Base-by-base conservation (phyloP, 1,140 invertebrate genomes). In the Halesus radiatus region DNA sequence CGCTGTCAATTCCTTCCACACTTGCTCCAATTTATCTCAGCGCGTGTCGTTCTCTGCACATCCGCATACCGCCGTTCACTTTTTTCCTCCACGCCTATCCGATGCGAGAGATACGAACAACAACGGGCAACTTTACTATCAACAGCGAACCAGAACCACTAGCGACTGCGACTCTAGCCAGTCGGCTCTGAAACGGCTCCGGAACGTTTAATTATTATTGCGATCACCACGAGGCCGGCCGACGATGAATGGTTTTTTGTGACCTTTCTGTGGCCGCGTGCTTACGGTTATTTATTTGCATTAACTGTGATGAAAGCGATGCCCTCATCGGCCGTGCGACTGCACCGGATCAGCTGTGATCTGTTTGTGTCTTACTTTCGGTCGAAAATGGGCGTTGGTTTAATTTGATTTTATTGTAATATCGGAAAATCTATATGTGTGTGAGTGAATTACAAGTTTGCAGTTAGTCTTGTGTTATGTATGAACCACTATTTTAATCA, bases 61-160 rank as follows among this genome's bases (percentile, higher is more conserved):
- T 68, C 64, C 64, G 64, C 64, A 68, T 68, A 20, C 15, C 62
- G 22, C 62, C 22, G n/a, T 68, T 68, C 64, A 50, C 64, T 68
- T 68, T 68, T 68, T 68, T 68, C 32, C 16, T 68, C 64, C 29
- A 10, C 29, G 16, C 64, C 64, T n/a, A 32, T 32, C 32, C 29
- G 29, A 66, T 45, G 37, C 37, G 37, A 45, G 37, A 45, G 37
- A 45, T 45, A 45, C 37, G 8, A 45, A 45, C 10, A 45, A 45
- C 37, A 45, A 45, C 37, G 13, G 37, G 13, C 37, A 45, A 45
- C 37, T 5, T 3, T 29, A 29, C 26, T 8, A 8, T 45, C 37
- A 45, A 45, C 37, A 45, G 13, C 37, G 37, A 45, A 45, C 37
- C 37, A 45, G 8, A 13, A 45, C 13, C 37, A n/a, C 37, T 2